Evolutionary conservation across 2,113 vertebrate species (phyloP), one percentile per base, ranked within the genome.

Genomic region (Salvelinus fontinalis): DNA sequence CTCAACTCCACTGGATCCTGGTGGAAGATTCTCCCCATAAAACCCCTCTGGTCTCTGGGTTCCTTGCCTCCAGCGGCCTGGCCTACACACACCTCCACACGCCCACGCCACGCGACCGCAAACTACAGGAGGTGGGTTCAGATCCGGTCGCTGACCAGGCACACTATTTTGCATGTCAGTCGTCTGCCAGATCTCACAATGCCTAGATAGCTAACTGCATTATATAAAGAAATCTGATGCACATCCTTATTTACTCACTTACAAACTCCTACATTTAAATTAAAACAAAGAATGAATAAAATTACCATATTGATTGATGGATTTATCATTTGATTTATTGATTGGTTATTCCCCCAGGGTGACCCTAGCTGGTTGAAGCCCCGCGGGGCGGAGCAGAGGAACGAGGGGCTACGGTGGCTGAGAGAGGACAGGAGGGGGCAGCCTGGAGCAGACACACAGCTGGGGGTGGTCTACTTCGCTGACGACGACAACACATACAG

Each of bases 401-500:
- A 95, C 18, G 92, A 93, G 81, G 95, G 88, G 11, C 85, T 95
- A 24, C 92, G 89, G 60, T 95, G 95, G 95, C 93, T 95, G 70
- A 84, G 92, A 34, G 91, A 94, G 77, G 84, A 89, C 87, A 59
- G 88, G 60, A 72, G 77, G 78, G 81, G 81, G 66, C 79, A 82
- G 24, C 75, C 80, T 5, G 90, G 83, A 29, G 86, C 75, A 11
- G 90, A 71, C 77, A 82, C 16, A 4, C 93, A 95, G 26, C 87
- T 90, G 67, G 94, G 90, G 0, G 93, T 94, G 72, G 92, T 95
- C 5, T 95, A 95, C 82, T 95, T 95, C 20, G 95, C 94, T 4
- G 95, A 95, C 27, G 95, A 95, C 0, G 95, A 95, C 62, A 95
- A 95, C 88, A 95, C 95, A 0, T 95, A 95, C 79, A 95, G 94